Base-by-base conservation (phyloP, 1,140 invertebrate genomes). In the Pseudomyrmex sp. region DNA sequence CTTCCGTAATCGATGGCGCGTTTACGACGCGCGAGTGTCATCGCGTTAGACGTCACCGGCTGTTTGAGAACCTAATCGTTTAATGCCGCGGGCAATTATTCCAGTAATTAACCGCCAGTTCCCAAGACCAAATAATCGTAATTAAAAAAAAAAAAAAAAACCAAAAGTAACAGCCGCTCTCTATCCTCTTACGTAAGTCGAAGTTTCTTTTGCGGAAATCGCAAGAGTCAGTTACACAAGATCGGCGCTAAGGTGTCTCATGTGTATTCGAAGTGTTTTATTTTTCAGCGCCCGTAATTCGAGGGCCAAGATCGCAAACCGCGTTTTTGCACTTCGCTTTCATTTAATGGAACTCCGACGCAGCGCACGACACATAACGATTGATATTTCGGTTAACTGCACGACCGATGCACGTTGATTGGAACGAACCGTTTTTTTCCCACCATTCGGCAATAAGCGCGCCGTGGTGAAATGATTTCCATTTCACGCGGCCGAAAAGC, bases 311-410 rank as follows among this genome's bases (percentile, higher is more conserved):
- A 85, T 48, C 35, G 75, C 18, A 88, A 85, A 76, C 83, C 73
- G 65, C 61, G 52, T 88, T 85, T 85, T 76, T 79, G 52, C 80
- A 82, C 56, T 87, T 87, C 50, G 74, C 58, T 88, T 88, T 82
- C 86, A 63, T 82, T 85, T 87, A 87, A 88, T 85, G 68, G 69
- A 77, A 76, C 35, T 0, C 35, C 35, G 35, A 35, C 35, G 65
- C 63, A 65, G 44, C 63, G 76, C 76, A 73, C 44, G 46, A 56
- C 58, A 62, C 70, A 72, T 79, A 86, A 85, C 85, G 77, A 76
- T 83, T 72, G 85, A 72, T 54, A 73, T 83, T 86, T 70, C 77
- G 84, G 72, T 76, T 66, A 82, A 76, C 82, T 35, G 65, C 46
- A 46, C 52, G 18, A 56, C 46, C 70, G 84, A 83, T 65, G 48